These are phyloP conservation scores for Polymixis lichenea DNA, from an alignment of 2,888 invertebrate genomes.

Conservation along the genomic window DNA sequence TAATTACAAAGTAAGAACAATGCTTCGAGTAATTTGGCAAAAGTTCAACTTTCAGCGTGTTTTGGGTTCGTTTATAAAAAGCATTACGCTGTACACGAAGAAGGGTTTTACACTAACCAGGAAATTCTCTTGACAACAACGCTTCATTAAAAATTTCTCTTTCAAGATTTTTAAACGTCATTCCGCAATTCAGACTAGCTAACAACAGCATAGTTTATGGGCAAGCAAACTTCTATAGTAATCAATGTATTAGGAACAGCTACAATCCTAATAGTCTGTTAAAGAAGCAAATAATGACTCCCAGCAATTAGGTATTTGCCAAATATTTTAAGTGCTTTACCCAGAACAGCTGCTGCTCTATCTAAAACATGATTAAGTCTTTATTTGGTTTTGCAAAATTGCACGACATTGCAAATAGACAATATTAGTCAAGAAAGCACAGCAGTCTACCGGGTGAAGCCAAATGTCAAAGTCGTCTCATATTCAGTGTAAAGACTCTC, in stretches of 20 bases:
- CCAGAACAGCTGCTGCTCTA: neutral
- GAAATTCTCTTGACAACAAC: conserved; percentile 33
- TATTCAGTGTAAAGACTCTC: conserved; percentile 21
- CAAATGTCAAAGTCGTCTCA: neutral
- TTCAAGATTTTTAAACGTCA: conserved; percentile 8
- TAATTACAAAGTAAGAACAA: conserved; percentile 54
- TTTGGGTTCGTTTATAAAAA: conserved; percentile 54
- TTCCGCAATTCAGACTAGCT: conserved; percentile 1
- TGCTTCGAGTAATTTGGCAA: conserved; percentile 60
- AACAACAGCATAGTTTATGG: neutral
- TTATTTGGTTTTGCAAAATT: too few relatives aligned
- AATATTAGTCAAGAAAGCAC: conserved; percentile 15
- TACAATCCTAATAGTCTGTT: neutral
- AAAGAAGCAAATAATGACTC: neutral
- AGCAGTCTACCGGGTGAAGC: neutral
- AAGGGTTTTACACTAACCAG: conserved; percentile 39
- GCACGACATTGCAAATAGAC: neutral
- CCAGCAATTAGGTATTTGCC: neutral
- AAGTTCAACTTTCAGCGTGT: conserved; percentile 48
- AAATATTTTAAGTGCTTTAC: too few relatives aligned
- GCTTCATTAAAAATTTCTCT: conserved; percentile 5
- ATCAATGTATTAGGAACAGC: neutral
- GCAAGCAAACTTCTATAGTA: neutral
- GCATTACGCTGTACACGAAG: conserved; percentile 28
- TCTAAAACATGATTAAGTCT: neutral